Base-by-base conservation (phyloP, 2,797 vertebrate species). In the Micropoecilia bifurca region DNA sequence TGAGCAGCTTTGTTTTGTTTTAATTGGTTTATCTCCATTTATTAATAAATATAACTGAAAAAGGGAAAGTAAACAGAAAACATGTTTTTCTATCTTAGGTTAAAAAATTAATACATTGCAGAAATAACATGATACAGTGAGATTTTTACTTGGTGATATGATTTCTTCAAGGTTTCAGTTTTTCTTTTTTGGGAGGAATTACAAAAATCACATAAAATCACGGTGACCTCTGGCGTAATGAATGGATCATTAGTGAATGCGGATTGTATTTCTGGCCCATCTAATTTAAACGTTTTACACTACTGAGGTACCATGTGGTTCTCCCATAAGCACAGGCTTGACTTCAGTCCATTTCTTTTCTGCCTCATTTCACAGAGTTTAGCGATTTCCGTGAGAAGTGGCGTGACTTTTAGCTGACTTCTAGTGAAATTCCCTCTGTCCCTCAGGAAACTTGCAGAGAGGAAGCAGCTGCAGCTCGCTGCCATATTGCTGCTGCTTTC, bases 391-490 rank as follows among this genome's bases (percentile, higher is more conserved):
- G 86, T 84, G 88, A 89, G 89, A 84, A 87, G 73, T 85, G 63
- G 73, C 13, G 85, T 83, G 88, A 92, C 89, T 87, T 92, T 93
- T 90, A 88, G 88, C 85, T 90, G 84, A 92, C 90, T 90, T 89
- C 46, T 63, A 46, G 41, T 85, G 80, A 87, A 94, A 94, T 95
- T 92, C 87, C 90, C 89, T 93, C 93, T 90, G 90, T 94, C 92
- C 93, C 92, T 90, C 92, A 95, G 94, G 94, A 95, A 96, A 92
- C 92, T 88, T 41, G 85, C 88, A 91, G 92, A 94, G 93, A 93
- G 95, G 95, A 95, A 95, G 93, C 95, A 94, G 95, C 95, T 96
- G 95, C 84, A 83, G 85, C 90, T 89, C 63, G 84, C 89, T 92
- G 88, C 91, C 92, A 90, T 94, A 90, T 92, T 94, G 92, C 94